Percentiles rank a stretch among this genome's conserved stretches.
These are phyloP conservation scores for Metallyticus violacea DNA, from an alignment of 2,888 invertebrate genomes.

Conservation along the genomic window DNA sequence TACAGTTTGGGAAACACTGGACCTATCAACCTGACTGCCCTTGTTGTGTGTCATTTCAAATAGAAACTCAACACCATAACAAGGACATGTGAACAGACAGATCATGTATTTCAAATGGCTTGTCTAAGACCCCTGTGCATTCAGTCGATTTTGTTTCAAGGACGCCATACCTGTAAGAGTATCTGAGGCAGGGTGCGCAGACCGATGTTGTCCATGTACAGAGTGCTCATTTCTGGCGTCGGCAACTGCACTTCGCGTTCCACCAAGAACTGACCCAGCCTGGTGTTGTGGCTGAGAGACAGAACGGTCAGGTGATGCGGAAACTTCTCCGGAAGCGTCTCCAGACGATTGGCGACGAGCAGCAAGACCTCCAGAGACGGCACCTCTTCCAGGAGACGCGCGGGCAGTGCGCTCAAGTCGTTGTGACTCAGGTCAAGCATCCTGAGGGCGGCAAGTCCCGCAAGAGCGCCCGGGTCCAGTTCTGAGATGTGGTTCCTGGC, in stretches of 20 bases:
- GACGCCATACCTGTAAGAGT: background rate
- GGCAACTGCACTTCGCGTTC: background rate
- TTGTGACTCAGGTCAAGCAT: constrained; percentile 15
- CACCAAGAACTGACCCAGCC: background rate
- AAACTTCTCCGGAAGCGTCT: background rate
- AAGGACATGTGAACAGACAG: too few species aligned
- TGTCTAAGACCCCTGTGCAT: too few species aligned
- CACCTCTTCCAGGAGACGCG: background rate
- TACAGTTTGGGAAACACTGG: too few species aligned
- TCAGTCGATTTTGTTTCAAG: too few species aligned
- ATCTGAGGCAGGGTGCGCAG: background rate
- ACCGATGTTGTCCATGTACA: background rate
- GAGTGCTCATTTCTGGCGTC: background rate
- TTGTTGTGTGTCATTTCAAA: too few species aligned
- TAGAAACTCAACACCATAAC: too few species aligned
- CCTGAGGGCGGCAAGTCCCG: constrained; percentile 1
- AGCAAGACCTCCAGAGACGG: background rate
- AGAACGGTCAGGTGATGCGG: background rate
- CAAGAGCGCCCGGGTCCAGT: background rate
- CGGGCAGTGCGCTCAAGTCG: background rate
- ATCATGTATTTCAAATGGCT: too few species aligned
- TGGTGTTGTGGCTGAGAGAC: background rate
- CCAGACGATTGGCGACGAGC: background rate
- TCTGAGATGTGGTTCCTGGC: background rate
- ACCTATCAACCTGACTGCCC: too few species aligned